These are phyloP conservation scores for Eupithecia subfuscata DNA, from an alignment of 2,888 invertebrate genomes.

Conservation along the genomic window DNA sequence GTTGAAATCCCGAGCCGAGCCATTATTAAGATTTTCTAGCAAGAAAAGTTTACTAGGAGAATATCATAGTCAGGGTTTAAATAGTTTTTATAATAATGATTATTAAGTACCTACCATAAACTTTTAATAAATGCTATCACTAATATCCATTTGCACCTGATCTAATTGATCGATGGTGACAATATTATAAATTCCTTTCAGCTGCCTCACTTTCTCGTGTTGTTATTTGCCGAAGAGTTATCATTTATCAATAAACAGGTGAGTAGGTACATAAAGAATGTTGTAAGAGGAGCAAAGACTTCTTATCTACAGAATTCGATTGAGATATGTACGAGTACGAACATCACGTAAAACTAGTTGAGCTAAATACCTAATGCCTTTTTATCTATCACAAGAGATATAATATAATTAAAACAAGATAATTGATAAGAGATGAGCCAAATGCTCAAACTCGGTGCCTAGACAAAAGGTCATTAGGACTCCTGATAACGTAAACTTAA, in stretches of 20 bases:
- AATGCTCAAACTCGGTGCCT: background rate
- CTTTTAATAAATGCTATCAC: background rate
- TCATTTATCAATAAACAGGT: slow-evolving; percentile 17
- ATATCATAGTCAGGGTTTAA: no score
- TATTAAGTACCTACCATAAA: background rate
- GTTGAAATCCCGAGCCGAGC: no score
- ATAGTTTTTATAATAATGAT: no score
- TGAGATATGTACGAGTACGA: background rate
- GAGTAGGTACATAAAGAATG: background rate
- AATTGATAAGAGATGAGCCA: background rate
- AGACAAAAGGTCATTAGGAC: background rate
- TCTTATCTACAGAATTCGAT: slow-evolving; percentile 21
- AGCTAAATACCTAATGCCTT: background rate
- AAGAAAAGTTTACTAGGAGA: no score
- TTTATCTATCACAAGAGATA: background rate
- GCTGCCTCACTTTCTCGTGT: slow-evolving; percentile 15
- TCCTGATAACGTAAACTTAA: no score
- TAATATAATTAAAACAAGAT: background rate
- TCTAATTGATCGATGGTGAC: slow-evolving; percentile 15
- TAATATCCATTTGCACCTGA: background rate
- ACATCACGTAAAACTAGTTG: background rate
- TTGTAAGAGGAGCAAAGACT: background rate
- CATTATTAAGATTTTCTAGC: no score
- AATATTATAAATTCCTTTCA: slow-evolving; percentile 4
- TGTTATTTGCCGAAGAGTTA: background rate